A percentile compares a stretch with the other conserved stretches of the same genome.
These are phyloP conservation scores for Mythimna vitellina DNA, from an alignment of 2,888 invertebrate genomes.

Conservation along the genomic window DNA sequence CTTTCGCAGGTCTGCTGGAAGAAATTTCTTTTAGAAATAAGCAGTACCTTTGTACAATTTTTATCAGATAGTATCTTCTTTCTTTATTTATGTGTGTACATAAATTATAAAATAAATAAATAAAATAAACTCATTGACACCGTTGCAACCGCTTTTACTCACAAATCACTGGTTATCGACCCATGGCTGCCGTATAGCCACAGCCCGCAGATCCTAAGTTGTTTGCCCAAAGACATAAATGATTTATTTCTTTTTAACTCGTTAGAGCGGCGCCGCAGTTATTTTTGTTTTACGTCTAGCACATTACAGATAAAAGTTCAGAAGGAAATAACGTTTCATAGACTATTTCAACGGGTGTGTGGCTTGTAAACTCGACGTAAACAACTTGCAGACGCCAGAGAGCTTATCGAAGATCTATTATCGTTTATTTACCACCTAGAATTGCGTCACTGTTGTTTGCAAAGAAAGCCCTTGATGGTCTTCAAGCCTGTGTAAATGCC, in stretches of 20 bases:
- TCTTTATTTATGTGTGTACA: no score
- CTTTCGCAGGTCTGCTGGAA: no score
- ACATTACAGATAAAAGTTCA: slow-evolving; percentile 49
- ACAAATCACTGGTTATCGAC: no score
- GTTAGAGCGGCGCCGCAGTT: slow-evolving; percentile 41
- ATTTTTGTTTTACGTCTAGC: slow-evolving; percentile 51
- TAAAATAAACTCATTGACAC: no score
- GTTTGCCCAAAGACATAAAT: slow-evolving; percentile 22
- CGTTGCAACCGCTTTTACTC: no score
- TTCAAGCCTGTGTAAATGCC: background rate
- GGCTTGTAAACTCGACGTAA: slow-evolving; percentile 29
- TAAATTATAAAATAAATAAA: no score
- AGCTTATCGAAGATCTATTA: slow-evolving; percentile 29
- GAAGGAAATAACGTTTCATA: slow-evolving; percentile 50
- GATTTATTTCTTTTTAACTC: slow-evolving; percentile 38
- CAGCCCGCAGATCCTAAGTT: slow-evolving; percentile 1
- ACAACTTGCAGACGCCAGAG: slow-evolving; percentile 37
- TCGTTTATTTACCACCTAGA: slow-evolving; percentile 20
- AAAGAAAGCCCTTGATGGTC: background rate
- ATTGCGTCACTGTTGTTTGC: slow-evolving; percentile 22
- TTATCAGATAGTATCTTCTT: no score
- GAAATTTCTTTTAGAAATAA: no score
- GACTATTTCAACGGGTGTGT: slow-evolving; percentile 35
- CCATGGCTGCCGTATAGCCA: background rate
- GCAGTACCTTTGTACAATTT: no score